These are phyloP conservation scores for Tenthredo scrophulariae DNA, from an alignment of 2,888 invertebrate genomes.

Conservation along the genomic window DNA sequence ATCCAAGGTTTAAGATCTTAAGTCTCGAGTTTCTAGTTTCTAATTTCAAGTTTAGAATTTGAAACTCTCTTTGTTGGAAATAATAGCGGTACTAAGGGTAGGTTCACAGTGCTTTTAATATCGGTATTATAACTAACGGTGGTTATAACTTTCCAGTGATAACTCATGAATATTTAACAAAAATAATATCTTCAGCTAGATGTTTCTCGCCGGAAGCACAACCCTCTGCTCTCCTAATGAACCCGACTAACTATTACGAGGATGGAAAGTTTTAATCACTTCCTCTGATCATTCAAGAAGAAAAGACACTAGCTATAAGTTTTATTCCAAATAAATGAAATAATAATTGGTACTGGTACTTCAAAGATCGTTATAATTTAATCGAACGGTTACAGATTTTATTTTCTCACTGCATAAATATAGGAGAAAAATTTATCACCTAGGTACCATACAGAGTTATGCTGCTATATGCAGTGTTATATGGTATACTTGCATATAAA, in stretches of 20 bases:
- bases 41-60: background rate
- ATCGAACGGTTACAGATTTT: background rate
- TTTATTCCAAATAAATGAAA: background rate
- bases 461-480: background rate
- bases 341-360: background rate
- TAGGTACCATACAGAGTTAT: background rate
- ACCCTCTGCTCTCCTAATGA: background rate
- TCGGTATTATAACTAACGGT: background rate
- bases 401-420: background rate
- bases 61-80: background rate
- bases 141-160: background rate
- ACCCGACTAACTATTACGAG: background rate
- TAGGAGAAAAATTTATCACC: background rate
- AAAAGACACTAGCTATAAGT: background rate
- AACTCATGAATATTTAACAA: slow-evolving; percentile 13
- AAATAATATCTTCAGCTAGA: slow-evolving; percentile 4
- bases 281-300: background rate
- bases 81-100: background rate
- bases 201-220: background rate
- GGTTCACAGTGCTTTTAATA: background rate
- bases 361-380: background rate
- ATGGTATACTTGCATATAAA: background rate
- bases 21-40: background rate
- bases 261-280: slow-evolving; percentile 14
- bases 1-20: background rate